Evolutionary conservation across 2,113 vertebrate genomes (phyloP).

Genomic region (Agapornis roseicollis): DNA sequence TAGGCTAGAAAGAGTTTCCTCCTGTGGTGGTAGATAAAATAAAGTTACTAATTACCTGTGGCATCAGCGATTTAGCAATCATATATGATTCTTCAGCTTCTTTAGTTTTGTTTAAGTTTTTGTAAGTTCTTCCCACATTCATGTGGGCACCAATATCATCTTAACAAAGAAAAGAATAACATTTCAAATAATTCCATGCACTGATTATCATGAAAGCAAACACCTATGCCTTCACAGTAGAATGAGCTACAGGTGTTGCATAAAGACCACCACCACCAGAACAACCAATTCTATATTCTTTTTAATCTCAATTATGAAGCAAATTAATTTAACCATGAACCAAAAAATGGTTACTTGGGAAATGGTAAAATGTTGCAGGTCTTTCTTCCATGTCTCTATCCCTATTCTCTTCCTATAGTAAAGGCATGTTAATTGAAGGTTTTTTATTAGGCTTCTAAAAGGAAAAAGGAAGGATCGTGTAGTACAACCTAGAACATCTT

Average conservation of each 20-base stretch:
- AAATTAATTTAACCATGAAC: neutral
- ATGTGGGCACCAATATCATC: constrained; percentile 99
- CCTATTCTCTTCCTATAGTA: neutral
- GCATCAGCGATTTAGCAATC: constrained; percentile 96
- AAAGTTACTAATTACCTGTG: constrained; percentile 81
- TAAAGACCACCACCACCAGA: neutral
- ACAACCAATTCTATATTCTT: neutral
- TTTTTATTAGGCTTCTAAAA: neutral
- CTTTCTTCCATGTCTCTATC: neutral
- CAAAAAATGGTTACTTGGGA: neutral
- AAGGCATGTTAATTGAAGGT: neutral
- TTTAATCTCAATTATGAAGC: neutral
- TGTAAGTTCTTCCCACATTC: constrained; percentile 98
- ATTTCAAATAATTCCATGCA: neutral
- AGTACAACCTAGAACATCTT: neutral
- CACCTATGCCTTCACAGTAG: neutral
- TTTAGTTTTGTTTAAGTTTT: constrained; percentile 93
- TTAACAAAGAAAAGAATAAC: constrained; percentile 40
- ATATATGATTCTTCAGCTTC: constrained; percentile 96
- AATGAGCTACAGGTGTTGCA: neutral
- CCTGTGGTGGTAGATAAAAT: neutral
- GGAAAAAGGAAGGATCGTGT: neutral
- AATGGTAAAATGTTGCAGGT: neutral
- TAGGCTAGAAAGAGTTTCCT: neutral
- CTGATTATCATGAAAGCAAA: neutral